These are phyloP conservation scores for Illadopsis cleaveri DNA, from an alignment of 2,113 vertebrate genomes.

Conservation along the genomic window DNA sequence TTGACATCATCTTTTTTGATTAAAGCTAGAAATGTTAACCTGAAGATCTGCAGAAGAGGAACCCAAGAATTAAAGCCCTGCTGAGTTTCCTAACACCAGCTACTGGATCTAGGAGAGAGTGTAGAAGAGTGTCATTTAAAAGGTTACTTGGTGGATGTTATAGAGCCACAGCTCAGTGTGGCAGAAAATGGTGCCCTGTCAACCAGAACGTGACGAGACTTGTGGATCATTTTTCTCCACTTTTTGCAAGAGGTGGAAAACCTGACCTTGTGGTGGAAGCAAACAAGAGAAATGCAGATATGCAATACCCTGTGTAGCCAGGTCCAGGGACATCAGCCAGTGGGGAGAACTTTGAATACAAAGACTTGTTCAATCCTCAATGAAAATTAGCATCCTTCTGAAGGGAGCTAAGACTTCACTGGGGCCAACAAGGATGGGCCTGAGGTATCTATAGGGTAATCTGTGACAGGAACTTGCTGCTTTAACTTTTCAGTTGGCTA, in stretches of 20 bases:
- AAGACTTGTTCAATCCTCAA: fast-evolving
- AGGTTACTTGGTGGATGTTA: neutral
- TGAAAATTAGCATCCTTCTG: neutral
- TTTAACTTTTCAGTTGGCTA: neutral
- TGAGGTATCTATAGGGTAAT: neutral
- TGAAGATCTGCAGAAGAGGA: neutral
- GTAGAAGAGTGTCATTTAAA: neutral
- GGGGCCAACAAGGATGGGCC: neutral
- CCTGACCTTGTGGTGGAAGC: neutral
- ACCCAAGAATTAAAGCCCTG: neutral
- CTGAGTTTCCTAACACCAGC: neutral
- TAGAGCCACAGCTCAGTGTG: neutral
- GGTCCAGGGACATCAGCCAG: neutral
- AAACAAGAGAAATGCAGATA: neutral
- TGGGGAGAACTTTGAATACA: neutral
- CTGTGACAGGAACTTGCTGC: neutral
- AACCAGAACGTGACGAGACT: neutral
- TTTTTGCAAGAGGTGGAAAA: neutral
- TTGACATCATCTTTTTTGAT: conserved; percentile 15
- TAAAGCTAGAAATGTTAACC: conserved; percentile 23
- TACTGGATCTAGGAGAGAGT: neutral
- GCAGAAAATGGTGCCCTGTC: neutral
- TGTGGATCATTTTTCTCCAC: neutral
- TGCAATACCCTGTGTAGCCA: neutral
- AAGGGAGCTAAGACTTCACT: neutral